Evolutionary conservation across 1,140 invertebrate genomes (phyloP), one percentile per base, ranked within the genome.

Genomic region (Oncopodura yosiiana): DNA sequence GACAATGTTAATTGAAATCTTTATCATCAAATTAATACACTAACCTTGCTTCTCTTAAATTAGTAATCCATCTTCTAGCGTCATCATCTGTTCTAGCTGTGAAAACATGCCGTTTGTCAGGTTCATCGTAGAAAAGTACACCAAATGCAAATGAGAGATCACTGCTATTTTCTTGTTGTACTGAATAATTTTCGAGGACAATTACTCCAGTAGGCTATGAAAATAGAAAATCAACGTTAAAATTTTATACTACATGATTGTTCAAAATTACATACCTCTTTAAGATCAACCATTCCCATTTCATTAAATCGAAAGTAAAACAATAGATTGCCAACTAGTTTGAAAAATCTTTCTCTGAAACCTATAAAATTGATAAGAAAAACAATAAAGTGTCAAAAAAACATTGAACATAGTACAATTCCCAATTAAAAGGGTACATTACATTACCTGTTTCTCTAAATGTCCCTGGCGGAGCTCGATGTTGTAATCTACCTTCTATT

Each of bases 241-340:
- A 29, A 45, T 34, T n/a, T 19, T 30, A 46, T 46, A 8, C 43
- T 23, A 16, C 8, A 8, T 45, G 21, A 21, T 5, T 45, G 16
- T n/a, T 24, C 9, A 49, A 24, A 41, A 50, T 41, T 9, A 50
- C 53, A 56, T 61, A 71, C 70, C 62, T 71, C 66, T 63, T 73
- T 75, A 49, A 71, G 73, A 53, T 79, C 77, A 64, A 82, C 78
- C 61, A 77, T 76, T 26, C 81, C 81, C 64, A 78, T 68, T 61
- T 82, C 80, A 69, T 76, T 82, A 42, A 82, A 75, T 67, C 81
- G 79, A 68, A 81, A 83, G 67, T 83, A 84, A 70, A 84, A 84
- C 36, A 84, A 67, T 54, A 83, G 74, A 69, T 84, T 84, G 56
- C 75, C 76, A 45, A 77, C 75, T 11, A 84, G 68, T 61, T 81